These are phyloP conservation scores for Takifugu ocellatus DNA, from an alignment of 2,797 vertebrate species.

Conservation along the genomic window DNA sequence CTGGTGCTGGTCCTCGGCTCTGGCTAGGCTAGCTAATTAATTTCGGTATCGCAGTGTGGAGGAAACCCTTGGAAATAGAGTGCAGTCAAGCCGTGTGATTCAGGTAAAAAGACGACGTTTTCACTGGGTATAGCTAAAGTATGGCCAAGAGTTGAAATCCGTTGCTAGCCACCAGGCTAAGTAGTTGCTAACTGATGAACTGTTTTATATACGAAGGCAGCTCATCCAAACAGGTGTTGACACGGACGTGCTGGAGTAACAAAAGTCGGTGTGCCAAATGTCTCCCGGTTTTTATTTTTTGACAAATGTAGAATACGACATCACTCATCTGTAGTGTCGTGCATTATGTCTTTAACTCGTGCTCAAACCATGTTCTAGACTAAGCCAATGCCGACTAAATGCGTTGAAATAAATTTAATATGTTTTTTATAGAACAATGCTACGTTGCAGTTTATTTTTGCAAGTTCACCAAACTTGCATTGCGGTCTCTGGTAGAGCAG, in stretches of 20 bases:
- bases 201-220: conserved; percentile 26
- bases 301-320: not conserved
- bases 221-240: conserved; percentile 46
- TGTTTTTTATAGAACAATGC: not conserved
- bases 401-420: no score
- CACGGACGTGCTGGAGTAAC: conserved; percentile 8
- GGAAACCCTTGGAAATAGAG: conserved; percentile 53
- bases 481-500: not conserved
- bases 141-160: not conserved
- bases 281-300: not conserved
- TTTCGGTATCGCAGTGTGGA: conserved; percentile 52
- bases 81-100: conserved; percentile 62
- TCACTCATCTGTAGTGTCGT: no score
- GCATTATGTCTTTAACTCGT: no score
- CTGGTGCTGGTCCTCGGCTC: conserved; percentile 62
- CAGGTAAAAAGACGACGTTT: conserved; percentile 53
- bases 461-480: not conserved
- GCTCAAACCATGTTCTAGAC: no score
- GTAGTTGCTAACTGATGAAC: conserved; percentile 22
- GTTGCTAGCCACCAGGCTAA: not conserved
- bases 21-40: conserved; percentile 45
- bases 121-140: not conserved
- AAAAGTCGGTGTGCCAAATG: not conserved
- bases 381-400: no score
- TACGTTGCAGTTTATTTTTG: not conserved